These are phyloP conservation scores for Pogonognathellus flavescens DNA, from an alignment of 1,140 invertebrate genomes.

Conservation along the genomic window DNA sequence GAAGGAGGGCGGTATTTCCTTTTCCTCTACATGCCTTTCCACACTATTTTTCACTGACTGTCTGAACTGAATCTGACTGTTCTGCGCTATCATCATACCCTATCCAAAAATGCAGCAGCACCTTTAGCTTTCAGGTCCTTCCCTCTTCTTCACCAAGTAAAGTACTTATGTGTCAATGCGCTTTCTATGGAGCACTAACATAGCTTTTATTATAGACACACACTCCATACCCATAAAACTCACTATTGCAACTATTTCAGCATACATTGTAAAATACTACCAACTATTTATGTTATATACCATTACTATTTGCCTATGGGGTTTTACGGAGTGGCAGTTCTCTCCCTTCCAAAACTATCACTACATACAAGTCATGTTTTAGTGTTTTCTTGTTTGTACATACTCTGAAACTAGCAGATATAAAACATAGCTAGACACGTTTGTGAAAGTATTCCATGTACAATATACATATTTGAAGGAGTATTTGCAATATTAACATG, in stretches of 20 bases:
- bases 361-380: neutral
- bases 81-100: conserved; percentile 10
- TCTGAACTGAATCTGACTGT: conserved; percentile 44
- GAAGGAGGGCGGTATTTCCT: conserved; percentile 45
- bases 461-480: no score
- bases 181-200: conserved; percentile 46
- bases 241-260: conserved; percentile 16
- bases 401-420: neutral
- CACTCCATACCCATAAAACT: conserved; percentile 26
- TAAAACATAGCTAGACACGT: no score
- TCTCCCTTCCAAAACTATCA: neutral
- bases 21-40: conserved; percentile 34
- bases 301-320: neutral
- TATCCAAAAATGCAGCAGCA: conserved; percentile 33
- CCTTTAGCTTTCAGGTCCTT: conserved; percentile 41
- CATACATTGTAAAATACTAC: conserved; percentile 3
- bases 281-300: no score
- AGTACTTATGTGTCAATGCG: conserved; percentile 43
- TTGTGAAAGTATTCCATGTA: no score
- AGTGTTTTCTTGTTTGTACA: neutral
- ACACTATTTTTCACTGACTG: conserved; percentile 47
- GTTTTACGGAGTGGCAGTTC: neutral
- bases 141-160: conserved; percentile 16
- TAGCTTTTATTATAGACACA: conserved; percentile 40
- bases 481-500: neutral